Conservation (phyloP, 1,140 invertebrate genomes). For the Psilanteris sp. region DNA sequence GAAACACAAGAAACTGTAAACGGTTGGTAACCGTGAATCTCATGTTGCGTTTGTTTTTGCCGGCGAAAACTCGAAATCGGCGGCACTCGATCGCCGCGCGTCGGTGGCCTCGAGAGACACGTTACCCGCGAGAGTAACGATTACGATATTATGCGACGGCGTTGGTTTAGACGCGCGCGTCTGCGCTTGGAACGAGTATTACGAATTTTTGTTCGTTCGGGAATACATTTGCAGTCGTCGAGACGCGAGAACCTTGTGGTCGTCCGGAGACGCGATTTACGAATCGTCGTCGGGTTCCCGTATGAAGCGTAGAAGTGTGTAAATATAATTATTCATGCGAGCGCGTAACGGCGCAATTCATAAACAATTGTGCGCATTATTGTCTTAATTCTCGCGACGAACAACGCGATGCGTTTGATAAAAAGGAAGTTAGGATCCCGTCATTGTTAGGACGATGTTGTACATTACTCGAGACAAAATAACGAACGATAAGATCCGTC, state of each 20-base stretch:
- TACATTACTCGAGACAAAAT: constrained; percentile 62
- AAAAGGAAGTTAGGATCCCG: constrained; percentile 33
- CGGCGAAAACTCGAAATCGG: no score
- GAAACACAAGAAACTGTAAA: no score
- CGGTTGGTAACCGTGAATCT: no score
- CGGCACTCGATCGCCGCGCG: no score
- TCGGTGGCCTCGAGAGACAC: no score
- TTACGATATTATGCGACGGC: no score
- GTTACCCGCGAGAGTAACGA: no score
- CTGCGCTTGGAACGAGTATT: no score
- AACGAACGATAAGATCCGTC: constrained; percentile 17
- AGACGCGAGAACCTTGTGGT: constrained; percentile 14
- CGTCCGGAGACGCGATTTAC: constrained; percentile 23
- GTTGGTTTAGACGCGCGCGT: no score
- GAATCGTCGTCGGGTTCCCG: constrained; percentile 35
- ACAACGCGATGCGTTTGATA: constrained; percentile 6
- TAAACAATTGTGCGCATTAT: constrained; percentile 44
- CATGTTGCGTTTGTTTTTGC: no score
- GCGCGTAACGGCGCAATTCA: constrained; percentile 56
- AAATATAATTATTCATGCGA: constrained; percentile 65
- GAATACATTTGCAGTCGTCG: constrained; percentile 25
- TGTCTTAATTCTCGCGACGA: constrained; percentile 40
- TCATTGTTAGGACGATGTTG: constrained; percentile 54
- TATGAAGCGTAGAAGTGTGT: constrained; percentile 60
- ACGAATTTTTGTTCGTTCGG: constrained; percentile 14